These are phyloP conservation scores for Galendromus occidentalis DNA, from an alignment of 1,140 invertebrate genomes.

Conservation along the genomic window DNA sequence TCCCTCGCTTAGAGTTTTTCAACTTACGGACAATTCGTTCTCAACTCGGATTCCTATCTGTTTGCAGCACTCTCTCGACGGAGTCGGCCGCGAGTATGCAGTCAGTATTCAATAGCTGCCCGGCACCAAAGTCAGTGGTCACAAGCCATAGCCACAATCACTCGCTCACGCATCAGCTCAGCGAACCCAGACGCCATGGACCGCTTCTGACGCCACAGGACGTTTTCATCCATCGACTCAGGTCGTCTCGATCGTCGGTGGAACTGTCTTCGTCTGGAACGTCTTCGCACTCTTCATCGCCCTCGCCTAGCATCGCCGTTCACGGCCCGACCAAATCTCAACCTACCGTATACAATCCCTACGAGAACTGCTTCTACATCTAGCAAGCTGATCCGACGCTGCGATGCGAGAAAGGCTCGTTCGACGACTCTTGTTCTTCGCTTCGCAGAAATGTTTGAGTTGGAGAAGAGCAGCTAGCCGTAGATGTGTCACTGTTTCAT, in stretches of 20 bases:
- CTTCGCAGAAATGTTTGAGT: not conserved
- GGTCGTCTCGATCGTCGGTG: not conserved
- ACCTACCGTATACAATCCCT: not conserved
- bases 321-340: not conserved
- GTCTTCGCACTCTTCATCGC: not conserved
- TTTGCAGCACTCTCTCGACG: not conserved
- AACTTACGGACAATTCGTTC: no score
- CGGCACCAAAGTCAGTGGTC: not conserved
- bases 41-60: not conserved
- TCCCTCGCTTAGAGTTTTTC: no score
- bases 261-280: not conserved
- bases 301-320: not conserved
- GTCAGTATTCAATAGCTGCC: not conserved
- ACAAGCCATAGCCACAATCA: not conserved
- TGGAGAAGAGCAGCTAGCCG: no score
- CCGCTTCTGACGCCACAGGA: not conserved
- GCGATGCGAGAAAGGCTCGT: not conserved
- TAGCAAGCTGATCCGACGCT: not conserved
- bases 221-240: not conserved
- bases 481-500: no score
- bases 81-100: slow-evolving; percentile 1
- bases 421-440: not conserved
- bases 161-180: not conserved
- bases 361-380: slow-evolving; percentile 11
- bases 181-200: not conserved